Conservation (phyloP, 2,113 vertebrate genomes). For the Phocoena phocoena region DNA sequence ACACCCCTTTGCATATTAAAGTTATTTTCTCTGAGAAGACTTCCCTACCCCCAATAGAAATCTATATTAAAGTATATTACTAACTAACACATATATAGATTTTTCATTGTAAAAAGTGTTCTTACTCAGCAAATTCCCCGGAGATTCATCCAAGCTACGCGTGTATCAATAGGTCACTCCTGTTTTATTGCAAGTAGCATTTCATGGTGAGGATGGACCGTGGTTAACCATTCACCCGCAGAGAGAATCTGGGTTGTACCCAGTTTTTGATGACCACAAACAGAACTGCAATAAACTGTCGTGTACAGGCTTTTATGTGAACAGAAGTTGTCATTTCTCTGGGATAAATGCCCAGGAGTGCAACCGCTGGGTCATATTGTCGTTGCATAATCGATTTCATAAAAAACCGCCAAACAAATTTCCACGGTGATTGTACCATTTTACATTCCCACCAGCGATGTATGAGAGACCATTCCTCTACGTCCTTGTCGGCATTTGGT, state of each 20-base stretch:
- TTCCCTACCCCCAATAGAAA: not conserved
- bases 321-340: not conserved
- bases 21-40: not conserved
- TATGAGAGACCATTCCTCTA: not conserved
- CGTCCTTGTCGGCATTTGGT: not conserved
- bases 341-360: not conserved
- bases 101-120: not conserved
- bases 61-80: not conserved
- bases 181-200: not conserved
- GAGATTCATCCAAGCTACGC: not conserved
- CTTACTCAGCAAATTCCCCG: not conserved
- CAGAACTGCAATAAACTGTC: not conserved
- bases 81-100: not conserved
- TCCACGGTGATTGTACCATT: not conserved
- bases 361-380: not conserved
- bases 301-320: not conserved
- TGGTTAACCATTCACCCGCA: not conserved
- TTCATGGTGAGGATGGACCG: rapidly evolving
- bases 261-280: not conserved
- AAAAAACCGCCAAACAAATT: not conserved
- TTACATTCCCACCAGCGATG: not conserved
- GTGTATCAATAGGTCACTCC: rapidly evolving
- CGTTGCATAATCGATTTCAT: not conserved
- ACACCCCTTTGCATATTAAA: not conserved
- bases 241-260: not conserved